phyloP scores from a whole-genome alignment of 2,888 invertebrate genomes.

The Agrochola macilenta region DNA sequence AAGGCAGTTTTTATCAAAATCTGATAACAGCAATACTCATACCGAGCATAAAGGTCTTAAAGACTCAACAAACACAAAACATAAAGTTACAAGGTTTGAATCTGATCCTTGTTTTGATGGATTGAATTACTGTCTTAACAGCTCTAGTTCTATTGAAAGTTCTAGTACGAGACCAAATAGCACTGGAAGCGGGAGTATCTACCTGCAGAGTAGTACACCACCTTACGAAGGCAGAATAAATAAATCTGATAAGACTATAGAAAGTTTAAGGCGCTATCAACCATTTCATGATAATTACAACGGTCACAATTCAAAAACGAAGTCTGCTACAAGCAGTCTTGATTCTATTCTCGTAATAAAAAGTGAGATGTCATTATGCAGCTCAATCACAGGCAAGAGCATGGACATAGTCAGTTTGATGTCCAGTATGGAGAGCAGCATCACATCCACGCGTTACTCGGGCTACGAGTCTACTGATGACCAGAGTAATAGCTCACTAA shows the following conservation, averaged over 20 bases:
- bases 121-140: not conserved
- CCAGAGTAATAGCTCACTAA: conserved; percentile 28
- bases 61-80: not conserved
- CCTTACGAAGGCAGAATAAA: conserved; percentile 21
- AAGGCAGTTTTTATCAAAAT: conserved; percentile 1
- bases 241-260: conserved; percentile 20
- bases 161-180: conserved; percentile 3
- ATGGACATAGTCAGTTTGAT: conserved; percentile 66
- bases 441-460: conserved; percentile 63
- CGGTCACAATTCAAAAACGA: not conserved
- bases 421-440: conserved; percentile 65
- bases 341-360: conserved; percentile 69
- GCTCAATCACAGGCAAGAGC: conserved; percentile 54
- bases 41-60: not conserved
- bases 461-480: conserved; percentile 47
- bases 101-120: not conserved
- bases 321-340: conserved; percentile 61
- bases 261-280: conserved; percentile 4
- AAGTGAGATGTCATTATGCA: conserved; percentile 72
- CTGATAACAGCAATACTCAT: not conserved
- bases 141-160: conserved; percentile 12
- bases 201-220: conserved; percentile 15
- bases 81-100: not conserved
- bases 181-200: conserved; percentile 37
- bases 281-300: not conserved